These are phyloP conservation scores for Synanthedon vespiformis DNA, from an alignment of 2,888 invertebrate genomes.

Conservation along the genomic window DNA sequence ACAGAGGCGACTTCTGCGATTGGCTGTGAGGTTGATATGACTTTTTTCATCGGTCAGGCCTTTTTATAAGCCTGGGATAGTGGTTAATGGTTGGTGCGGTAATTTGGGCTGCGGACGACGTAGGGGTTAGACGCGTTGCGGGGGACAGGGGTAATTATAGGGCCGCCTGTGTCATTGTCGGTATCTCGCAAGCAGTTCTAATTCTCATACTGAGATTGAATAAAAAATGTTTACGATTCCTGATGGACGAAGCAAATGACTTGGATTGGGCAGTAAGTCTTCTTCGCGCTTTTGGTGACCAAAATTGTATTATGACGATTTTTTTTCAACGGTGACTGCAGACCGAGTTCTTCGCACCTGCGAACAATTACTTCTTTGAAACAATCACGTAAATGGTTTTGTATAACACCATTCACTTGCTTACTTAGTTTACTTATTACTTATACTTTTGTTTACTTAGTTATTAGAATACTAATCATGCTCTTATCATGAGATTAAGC, in stretches of 20 bases:
- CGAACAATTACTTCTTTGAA: too few relatives aligned
- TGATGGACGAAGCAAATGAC: conserved; percentile 1
- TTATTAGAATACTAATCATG: too few relatives aligned
- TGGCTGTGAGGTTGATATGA: conserved; percentile 37
- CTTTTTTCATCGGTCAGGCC: conserved; percentile 36
- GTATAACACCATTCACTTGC: too few relatives aligned
- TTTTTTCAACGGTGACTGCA: not conserved
- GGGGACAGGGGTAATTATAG: conserved; percentile 56
- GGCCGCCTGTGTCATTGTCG: conserved; percentile 63
- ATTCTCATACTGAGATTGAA: conserved; percentile 38
- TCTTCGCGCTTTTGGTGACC: not conserved
- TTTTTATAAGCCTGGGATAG: conserved; percentile 60
- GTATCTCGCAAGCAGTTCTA: conserved; percentile 42
- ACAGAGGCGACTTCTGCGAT: conserved; percentile 19
- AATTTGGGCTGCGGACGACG: conserved; percentile 37
- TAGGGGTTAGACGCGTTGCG: conserved; percentile 11
- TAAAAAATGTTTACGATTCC: conserved; percentile 5
- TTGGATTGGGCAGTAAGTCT: not conserved
- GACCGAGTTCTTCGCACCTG: not conserved
- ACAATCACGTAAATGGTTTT: too few relatives aligned
- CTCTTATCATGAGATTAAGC: too few relatives aligned
- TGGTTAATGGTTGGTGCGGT: conserved; percentile 56
- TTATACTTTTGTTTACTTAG: too few relatives aligned
- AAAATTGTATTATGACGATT: not conserved
- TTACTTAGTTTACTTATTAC: too few relatives aligned